phyloP scores from a whole-genome alignment of 2,113 vertebrate genomes.

The Albula goreensis region DNA sequence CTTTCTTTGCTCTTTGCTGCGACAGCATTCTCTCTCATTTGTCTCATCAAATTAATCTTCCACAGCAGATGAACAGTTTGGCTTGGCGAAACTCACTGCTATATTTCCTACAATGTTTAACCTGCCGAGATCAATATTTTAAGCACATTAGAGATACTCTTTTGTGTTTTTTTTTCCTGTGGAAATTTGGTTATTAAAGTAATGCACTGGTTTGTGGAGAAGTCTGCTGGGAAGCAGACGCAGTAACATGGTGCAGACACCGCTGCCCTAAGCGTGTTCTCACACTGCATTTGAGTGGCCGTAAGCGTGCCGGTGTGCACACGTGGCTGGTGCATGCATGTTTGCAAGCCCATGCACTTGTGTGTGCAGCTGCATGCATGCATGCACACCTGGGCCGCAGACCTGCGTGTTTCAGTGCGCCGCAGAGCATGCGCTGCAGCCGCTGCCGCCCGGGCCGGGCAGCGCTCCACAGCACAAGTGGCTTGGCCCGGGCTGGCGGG shows the following conservation, averaged over 20 bases:
- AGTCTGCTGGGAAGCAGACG: too few relatives aligned
- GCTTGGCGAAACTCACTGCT: background rate
- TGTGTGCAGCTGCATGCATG: background rate
- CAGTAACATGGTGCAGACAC: background rate
- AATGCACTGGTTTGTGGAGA: too few relatives aligned
- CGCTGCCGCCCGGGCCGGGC: conserved; percentile 33
- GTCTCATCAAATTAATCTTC: background rate
- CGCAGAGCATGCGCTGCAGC: background rate
- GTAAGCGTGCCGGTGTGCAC: background rate
- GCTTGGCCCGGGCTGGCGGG: conserved; percentile 53
- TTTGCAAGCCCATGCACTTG: background rate
- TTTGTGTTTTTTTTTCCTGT: background rate
- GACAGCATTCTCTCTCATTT: background rate
- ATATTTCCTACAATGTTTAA: background rate
- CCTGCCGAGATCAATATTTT: background rate
- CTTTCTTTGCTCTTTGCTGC: background rate
- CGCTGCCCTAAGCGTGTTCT: background rate
- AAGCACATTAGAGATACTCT: background rate
- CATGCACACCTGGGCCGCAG: background rate
- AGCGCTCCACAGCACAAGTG: conserved; percentile 60
- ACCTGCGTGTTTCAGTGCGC: background rate
- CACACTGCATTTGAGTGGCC: background rate
- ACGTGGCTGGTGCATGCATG: background rate
- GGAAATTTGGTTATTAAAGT: too few relatives aligned
- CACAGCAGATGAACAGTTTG: background rate